Percentiles rank a stretch among this genome's conserved stretches.
Evolutionary conservation across 2,888 invertebrate genomes (phyloP).

Genomic region (Cephus pulcher): DNA sequence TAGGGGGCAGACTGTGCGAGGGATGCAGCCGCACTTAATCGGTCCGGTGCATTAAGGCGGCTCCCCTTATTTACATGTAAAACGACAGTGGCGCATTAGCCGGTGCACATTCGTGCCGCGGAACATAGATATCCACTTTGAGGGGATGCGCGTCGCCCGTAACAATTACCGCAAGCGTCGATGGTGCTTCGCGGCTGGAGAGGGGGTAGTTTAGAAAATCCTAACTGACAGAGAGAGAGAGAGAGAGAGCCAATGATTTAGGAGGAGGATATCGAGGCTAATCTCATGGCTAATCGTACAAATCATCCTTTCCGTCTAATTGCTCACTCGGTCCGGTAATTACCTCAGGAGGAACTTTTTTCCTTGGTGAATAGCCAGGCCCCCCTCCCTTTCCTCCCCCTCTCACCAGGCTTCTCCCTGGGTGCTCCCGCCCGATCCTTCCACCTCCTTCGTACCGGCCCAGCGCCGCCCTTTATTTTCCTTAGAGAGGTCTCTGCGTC

Average conservation of each 20-base stretch:
- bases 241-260: neutral
- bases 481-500: neutral
- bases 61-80: neutral
- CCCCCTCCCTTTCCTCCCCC: neutral
- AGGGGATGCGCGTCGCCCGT: constrained; percentile 11
- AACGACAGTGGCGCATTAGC: neutral
- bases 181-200: neutral
- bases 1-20: neutral
- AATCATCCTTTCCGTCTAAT: constrained; percentile 9
- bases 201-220: neutral
- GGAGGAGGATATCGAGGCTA: neutral
- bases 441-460: neutral
- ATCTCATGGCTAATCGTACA: constrained; percentile 2
- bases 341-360: neutral
- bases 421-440: no score
- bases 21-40: neutral
- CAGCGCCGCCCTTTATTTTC: neutral
- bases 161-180: constrained; percentile 8
- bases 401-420: neutral
- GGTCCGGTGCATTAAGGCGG: neutral
- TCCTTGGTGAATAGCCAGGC: constrained; percentile 6
- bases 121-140: constrained; percentile 21
- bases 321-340: neutral
- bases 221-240: neutral
- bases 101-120: neutral